A percentile compares a stretch with the other conserved stretches of the same genome.
phyloP scores from a whole-genome alignment of 2,113 vertebrate species.

The Gambusia affinis region DNA sequence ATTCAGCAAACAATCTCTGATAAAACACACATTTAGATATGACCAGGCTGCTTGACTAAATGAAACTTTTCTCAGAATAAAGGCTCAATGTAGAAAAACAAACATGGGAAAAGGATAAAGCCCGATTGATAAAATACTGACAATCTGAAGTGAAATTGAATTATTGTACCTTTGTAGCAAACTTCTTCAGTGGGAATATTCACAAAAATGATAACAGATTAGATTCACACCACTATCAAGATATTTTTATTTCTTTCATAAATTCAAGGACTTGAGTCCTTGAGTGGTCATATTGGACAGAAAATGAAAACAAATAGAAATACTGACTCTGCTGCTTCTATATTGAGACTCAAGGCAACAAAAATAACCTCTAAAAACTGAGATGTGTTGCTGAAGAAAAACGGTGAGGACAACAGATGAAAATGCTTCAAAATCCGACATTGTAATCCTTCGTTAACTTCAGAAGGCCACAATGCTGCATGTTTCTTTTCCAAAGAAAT shows the following conservation, averaged over 20 bases:
- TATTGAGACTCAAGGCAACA: background rate
- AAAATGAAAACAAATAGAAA: background rate
- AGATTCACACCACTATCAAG: background rate
- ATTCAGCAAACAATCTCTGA: slow-evolving; percentile 8
- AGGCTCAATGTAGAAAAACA: background rate
- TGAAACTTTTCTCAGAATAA: background rate
- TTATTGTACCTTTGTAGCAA: background rate
- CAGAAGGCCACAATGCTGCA: no score
- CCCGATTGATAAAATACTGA: background rate
- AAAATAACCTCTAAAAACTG: background rate
- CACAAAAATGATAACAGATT: background rate
- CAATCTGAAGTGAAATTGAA: background rate
- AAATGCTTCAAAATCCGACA: no score
- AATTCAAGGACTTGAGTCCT: background rate
- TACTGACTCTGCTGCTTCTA: background rate
- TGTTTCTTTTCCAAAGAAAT: no score
- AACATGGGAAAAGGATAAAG: background rate
- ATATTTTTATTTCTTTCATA: background rate
- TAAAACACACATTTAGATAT: background rate
- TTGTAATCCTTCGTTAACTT: no score
- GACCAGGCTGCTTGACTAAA: background rate
- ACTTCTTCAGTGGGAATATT: background rate
- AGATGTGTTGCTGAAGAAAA: no score
- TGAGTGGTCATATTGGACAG: background rate
- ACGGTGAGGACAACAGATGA: no score